phyloP scores from a whole-genome alignment of 2,888 invertebrate genomes.

The Papilio protenor region DNA sequence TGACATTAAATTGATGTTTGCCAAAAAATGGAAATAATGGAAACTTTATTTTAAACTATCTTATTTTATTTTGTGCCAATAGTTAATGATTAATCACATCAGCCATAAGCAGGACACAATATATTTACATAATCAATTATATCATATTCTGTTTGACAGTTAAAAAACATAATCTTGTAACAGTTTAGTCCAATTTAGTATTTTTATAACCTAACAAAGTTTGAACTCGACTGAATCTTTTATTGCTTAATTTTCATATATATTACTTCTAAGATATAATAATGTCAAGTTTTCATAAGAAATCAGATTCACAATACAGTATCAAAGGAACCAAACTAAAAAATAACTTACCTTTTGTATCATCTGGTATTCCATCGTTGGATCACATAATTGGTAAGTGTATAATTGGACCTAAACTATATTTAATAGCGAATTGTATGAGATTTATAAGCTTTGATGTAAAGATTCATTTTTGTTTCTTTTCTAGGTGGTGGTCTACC shows the following conservation, averaged over 20 bases:
- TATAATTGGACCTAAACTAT: constrained; percentile 1
- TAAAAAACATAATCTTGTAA: neutral
- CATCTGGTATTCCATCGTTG: constrained; percentile 93
- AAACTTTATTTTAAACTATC: no score
- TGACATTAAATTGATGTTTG: neutral
- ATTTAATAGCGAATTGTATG: constrained; percentile 12
- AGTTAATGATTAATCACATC: neutral
- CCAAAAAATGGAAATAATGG: neutral
- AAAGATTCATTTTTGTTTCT: constrained; percentile 30
- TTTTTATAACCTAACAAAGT: constrained; percentile 7
- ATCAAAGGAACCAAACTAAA: constrained; percentile 75
- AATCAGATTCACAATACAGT: constrained; percentile 57
- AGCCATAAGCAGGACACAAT: neutral
- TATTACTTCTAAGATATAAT: constrained; percentile 15
- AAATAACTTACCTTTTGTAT: constrained; percentile 80
- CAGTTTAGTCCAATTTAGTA: neutral
- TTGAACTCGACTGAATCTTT: neutral
- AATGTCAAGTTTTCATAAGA: constrained; percentile 77
- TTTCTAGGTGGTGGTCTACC: constrained; percentile 78
- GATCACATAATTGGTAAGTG: constrained; percentile 91
- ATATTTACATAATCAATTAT: neutral
- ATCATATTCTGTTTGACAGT: neutral
- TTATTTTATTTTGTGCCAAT: neutral
- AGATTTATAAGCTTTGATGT: no score
- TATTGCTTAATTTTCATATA: neutral